Evolutionary conservation across 2,113 vertebrate genomes (phyloP).

Genomic region (Acinonyx jubatus): DNA sequence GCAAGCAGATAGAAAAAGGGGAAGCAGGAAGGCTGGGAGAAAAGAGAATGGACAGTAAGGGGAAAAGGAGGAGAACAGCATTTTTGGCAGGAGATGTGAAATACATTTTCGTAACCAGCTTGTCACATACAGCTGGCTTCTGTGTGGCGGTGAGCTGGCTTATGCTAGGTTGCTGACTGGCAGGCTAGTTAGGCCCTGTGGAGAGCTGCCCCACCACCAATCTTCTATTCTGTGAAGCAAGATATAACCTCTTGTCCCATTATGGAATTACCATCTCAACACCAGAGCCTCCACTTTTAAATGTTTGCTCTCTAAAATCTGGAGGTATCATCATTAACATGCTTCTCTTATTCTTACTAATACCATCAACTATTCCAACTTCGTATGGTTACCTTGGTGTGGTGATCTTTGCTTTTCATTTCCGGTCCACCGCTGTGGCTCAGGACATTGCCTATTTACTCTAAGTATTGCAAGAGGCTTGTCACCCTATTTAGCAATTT

Average conservation of each 20-base stretch:
- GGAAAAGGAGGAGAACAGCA: not conserved
- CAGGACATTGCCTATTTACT: not conserved
- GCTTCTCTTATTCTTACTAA: not conserved
- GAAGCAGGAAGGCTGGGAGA: not conserved
- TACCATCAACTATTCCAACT: not conserved
- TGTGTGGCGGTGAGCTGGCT: not conserved
- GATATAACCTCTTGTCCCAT: not conserved
- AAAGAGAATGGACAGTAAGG: not conserved
- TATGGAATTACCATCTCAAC: not conserved
- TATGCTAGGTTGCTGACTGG: not conserved
- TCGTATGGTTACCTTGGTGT: not conserved
- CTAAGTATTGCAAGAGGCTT: not conserved
- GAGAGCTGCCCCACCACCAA: not conserved
- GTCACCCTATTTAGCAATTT: not conserved
- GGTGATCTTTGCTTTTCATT: not conserved
- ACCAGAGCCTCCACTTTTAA: not conserved
- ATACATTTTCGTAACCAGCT: not conserved
- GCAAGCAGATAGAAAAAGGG: not conserved
- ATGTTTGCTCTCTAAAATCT: not conserved
- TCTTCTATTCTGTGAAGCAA: not conserved
- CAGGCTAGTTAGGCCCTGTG: not conserved
- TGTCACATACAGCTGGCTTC: not conserved
- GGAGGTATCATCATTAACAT: not conserved
- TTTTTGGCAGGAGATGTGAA: slow-evolving; percentile 1
- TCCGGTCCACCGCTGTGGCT: not conserved